phyloP scores from a whole-genome alignment of 1,140 invertebrate species.

The Drosophila pectinifera region DNA sequence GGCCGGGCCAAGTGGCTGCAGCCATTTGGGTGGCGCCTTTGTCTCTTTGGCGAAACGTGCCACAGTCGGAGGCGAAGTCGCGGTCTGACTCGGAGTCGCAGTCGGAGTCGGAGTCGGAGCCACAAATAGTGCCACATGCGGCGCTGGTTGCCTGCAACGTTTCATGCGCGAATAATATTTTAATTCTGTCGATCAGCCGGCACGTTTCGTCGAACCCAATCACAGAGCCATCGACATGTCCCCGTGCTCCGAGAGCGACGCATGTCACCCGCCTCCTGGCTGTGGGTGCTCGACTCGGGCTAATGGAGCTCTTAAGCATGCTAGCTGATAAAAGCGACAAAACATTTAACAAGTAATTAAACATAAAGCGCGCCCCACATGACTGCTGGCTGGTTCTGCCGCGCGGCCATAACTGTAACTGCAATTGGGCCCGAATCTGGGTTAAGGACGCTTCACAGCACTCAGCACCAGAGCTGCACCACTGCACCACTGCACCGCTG shows the following conservation, averaged over 20 bases:
- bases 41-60: slow-evolving; percentile 69
- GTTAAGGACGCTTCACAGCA: slow-evolving; percentile 71
- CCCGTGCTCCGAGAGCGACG: slow-evolving; percentile 22
- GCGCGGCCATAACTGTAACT: slow-evolving; percentile 21
- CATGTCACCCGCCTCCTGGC: slow-evolving; percentile 45
- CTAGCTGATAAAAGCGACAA: slow-evolving; percentile 73
- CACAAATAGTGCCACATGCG: slow-evolving; percentile 71
- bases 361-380: slow-evolving; percentile 66
- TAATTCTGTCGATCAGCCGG: slow-evolving; percentile 68
- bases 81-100: slow-evolving; percentile 3
- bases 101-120: neutral
- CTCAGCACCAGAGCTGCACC: slow-evolving; percentile 35
- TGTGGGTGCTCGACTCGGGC: slow-evolving; percentile 33
- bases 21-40: slow-evolving; percentile 80
- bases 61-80: slow-evolving; percentile 43
- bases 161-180: slow-evolving; percentile 76
- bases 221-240: slow-evolving; percentile 57
- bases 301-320: slow-evolving; percentile 73
- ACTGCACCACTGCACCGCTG: neutral
- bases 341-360: slow-evolving; percentile 83
- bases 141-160: slow-evolving; percentile 63
- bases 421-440: slow-evolving; percentile 52
- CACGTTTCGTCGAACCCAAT: slow-evolving; percentile 69
- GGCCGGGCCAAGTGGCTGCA: slow-evolving; percentile 47
- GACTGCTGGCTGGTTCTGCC: slow-evolving; percentile 28